These are phyloP conservation scores for Anthopleura sola DNA, from an alignment of 64 coral and sea anemone species.

Conservation along the genomic window DNA sequence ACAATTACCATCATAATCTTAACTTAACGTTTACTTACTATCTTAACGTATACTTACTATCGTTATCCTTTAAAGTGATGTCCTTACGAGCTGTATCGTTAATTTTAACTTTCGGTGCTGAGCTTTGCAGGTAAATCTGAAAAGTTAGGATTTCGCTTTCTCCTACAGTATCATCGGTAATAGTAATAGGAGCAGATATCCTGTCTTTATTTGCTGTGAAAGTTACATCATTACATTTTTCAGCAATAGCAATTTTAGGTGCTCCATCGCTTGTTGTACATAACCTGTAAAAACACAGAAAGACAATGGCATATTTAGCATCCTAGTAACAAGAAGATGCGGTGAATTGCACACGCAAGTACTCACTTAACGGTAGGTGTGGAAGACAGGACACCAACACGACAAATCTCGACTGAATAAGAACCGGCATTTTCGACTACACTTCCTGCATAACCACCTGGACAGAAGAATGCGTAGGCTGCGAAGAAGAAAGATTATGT, in stretches of 20 bases:
- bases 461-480: too few relatives aligned
- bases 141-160: not conserved
- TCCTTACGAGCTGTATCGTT: not conserved
- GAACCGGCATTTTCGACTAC: not conserved
- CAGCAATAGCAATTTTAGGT: too few relatives aligned
- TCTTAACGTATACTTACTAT: too few relatives aligned
- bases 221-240: not conserved
- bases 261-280: not conserved
- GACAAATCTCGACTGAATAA: not conserved
- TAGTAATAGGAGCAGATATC: not conserved
- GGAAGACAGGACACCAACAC: not conserved
- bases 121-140: not conserved
- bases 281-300: not conserved
- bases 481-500: too few relatives aligned
- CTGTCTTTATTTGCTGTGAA: not conserved
- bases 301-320: not conserved
- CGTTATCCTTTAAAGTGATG: not conserved
- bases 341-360: too few relatives aligned
- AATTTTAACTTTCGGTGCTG: not conserved
- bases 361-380: not conserved
- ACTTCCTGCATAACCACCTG: too few relatives aligned
- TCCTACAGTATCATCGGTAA: not conserved
- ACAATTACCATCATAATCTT: too few relatives aligned
- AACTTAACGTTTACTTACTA: too few relatives aligned
- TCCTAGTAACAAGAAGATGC: too few relatives aligned